Conservation (phyloP, 2,113 vertebrate species). For the Catagonus wagneri region DNA sequence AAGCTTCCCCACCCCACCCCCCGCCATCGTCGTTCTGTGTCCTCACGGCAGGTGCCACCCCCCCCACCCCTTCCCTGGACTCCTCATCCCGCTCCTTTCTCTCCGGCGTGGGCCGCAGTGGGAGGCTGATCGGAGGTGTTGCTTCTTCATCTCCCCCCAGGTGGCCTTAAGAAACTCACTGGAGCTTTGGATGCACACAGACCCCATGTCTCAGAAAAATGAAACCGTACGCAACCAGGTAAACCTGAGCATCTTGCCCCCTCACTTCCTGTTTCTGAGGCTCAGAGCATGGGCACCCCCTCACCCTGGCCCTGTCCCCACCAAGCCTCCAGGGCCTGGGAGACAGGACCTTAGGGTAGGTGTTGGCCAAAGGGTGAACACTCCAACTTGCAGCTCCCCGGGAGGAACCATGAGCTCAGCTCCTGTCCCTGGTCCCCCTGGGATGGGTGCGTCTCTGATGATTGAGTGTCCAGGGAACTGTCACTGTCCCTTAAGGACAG, state of each 20-base stretch:
- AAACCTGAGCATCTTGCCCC: conserved; percentile 54
- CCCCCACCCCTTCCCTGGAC: background rate
- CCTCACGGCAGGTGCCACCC: background rate
- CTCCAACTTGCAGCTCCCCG: background rate
- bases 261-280: background rate
- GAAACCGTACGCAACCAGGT: conserved; percentile 87
- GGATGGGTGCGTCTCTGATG: background rate
- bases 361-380: background rate
- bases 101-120: background rate
- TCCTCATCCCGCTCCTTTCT: background rate
- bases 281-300: background rate
- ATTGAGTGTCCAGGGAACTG: background rate
- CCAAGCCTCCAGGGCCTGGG: background rate
- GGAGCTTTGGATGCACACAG: conserved; percentile 94
- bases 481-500: background rate
- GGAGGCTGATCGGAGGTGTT: background rate
- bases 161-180: conserved; percentile 88
- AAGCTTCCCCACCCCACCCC: background rate
- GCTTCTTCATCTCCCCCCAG: conserved; percentile 81
- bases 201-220: conserved; percentile 92
- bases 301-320: background rate
- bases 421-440: background rate
- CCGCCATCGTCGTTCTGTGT: background rate
- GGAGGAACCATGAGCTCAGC: background rate
- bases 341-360: background rate